These are phyloP conservation scores for Ammodytes dubius DNA, from an alignment of 2,113 vertebrate genomes.

Conservation along the genomic window DNA sequence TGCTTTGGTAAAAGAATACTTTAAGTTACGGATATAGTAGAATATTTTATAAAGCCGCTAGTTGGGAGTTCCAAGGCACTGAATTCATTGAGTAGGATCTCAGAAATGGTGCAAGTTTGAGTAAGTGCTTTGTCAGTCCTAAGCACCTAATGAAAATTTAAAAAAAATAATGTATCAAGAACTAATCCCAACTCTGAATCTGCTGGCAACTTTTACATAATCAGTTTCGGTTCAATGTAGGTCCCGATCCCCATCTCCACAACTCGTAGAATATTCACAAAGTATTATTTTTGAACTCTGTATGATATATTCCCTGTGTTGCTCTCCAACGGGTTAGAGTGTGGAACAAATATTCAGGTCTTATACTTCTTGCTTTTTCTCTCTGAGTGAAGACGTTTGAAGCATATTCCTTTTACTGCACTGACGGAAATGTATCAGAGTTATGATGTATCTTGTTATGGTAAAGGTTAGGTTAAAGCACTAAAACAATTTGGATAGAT, in stretches of 20 bases:
- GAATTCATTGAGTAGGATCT: conserved; percentile 21
- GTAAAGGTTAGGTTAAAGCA: too few species aligned
- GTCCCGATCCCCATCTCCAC: background rate
- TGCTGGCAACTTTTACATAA: conserved; percentile 1
- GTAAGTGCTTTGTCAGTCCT: conserved; percentile 31
- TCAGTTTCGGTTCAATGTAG: background rate
- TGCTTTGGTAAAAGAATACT: background rate
- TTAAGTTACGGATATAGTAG: background rate
- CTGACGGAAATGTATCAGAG: too few species aligned
- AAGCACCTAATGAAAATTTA: conserved; percentile 14
- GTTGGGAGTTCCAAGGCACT: background rate
- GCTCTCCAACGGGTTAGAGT: too few species aligned
- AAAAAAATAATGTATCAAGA: background rate
- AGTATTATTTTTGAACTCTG: background rate
- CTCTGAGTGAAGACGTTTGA: too few species aligned
- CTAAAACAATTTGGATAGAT: too few species aligned
- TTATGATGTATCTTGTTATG: too few species aligned
- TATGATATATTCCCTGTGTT: too few species aligned
- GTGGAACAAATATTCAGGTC: too few species aligned
- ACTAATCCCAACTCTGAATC: background rate
- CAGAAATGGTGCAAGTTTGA: conserved; percentile 10
- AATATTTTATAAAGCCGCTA: background rate
- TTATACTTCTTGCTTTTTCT: too few species aligned
- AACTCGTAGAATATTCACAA: background rate
- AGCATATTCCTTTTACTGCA: too few species aligned